Conservation (phyloP, 2,797 vertebrate genomes). For the Crypturellus tataupa region DNA sequence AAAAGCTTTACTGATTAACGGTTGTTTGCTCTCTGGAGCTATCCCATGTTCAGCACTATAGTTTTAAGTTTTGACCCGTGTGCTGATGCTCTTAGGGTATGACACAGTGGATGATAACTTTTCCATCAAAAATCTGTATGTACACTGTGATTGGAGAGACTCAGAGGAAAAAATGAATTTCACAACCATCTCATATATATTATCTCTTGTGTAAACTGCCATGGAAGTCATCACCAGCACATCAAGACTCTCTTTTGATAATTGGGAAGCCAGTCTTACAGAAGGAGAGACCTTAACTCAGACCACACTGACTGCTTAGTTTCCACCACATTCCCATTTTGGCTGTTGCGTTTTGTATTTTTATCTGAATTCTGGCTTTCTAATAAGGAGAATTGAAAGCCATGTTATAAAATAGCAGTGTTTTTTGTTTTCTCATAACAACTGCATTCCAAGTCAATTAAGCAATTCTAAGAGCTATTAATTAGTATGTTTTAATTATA, state of each 20-base stretch:
- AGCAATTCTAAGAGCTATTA: slow-evolving; percentile 26
- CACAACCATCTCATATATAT: not conserved
- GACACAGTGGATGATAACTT: not conserved
- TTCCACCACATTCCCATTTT: not conserved
- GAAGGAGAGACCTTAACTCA: not conserved
- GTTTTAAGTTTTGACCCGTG: slow-evolving; percentile 19
- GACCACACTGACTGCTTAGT: not conserved
- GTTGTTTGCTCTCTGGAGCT: not conserved
- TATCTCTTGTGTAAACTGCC: not conserved
- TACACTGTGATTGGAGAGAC: not conserved
- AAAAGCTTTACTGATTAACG: not conserved
- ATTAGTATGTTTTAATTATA: slow-evolving; percentile 43
- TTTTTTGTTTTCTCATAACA: slow-evolving; percentile 26
- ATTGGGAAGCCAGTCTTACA: not conserved
- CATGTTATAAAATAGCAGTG: not conserved
- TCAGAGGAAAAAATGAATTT: not conserved
- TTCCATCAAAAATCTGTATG: not conserved
- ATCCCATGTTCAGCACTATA: not conserved
- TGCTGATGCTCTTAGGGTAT: not conserved
- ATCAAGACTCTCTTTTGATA: not conserved
- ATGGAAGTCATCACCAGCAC: not conserved
- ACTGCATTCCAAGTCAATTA: slow-evolving; percentile 49
- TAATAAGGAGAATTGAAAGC: not conserved
- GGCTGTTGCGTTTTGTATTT: not conserved
- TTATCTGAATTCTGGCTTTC: not conserved